Evolutionary conservation across 2,113 vertebrate genomes (phyloP).

Genomic region (Solenodon paradoxus): DNA sequence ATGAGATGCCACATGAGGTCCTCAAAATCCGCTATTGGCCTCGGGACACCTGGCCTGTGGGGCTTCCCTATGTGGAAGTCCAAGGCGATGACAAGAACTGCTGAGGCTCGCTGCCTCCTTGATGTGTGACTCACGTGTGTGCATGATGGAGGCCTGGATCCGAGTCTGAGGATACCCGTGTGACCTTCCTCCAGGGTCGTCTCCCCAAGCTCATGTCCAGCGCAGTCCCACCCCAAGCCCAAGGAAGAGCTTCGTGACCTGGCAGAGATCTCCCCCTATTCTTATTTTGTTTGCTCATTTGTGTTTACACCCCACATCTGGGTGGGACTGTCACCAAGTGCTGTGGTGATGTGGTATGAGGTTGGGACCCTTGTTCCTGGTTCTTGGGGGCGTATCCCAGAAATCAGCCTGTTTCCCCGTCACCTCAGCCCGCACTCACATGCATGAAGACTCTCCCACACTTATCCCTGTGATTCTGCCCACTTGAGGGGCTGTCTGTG

Average conservation of each 20-base stretch:
- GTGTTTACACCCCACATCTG: neutral
- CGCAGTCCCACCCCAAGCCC: accelerated
- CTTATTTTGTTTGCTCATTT: neutral
- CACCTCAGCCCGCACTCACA: neutral
- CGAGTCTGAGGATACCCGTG: neutral
- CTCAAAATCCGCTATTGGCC: conserved; percentile 93
- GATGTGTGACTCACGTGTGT: neutral
- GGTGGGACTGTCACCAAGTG: neutral
- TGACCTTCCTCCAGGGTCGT: neutral
- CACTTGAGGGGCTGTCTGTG: accelerated
- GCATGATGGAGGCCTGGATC: neutral
- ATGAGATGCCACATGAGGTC: conserved; percentile 87
- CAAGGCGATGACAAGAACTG: conserved; percentile 62
- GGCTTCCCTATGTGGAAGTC: conserved; percentile 89
- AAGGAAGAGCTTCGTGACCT: neutral
- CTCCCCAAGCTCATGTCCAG: neutral
- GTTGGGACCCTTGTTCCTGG: too few relatives aligned
- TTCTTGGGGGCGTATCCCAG: neutral
- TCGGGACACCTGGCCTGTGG: conserved; percentile 83
- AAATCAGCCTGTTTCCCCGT: neutral
- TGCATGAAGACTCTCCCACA: accelerated
- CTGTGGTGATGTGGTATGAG: neutral
- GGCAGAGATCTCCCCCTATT: neutral
- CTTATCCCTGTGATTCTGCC: accelerated
- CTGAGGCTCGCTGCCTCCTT: neutral